Base-by-base conservation (phyloP, 2,113 vertebrate species). In the Heliornis fulica region DNA sequence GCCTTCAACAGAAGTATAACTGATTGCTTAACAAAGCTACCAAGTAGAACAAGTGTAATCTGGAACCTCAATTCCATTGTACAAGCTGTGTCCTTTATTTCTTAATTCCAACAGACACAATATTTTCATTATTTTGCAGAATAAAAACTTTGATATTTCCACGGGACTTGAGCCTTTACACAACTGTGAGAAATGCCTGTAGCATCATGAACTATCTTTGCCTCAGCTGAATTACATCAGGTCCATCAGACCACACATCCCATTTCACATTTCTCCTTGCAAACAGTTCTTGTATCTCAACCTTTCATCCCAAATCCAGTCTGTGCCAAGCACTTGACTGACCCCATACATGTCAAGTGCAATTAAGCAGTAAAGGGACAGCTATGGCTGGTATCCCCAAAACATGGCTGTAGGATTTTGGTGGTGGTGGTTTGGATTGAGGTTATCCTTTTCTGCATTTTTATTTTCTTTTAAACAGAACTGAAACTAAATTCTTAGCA, bases 361-460 rank as follows among this genome's bases (percentile, higher is more conserved):
- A 28, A 29, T 32, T n/a, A 17, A 54, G n/a, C 0, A 34, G 56
- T 13, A 53, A 36, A 15, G 51, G 70, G 79, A 90, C 3, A 7
- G 10, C 79, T 50, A n/a, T 1, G 0, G 12, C 22, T 60, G 40
- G 14, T 1, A 0, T 13, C 11, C 34, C 43, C 22, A 14, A 38
- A 15, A 46, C 4, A 11, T 4, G 13, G 41, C 26, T 68, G 15
- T 0, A 71, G 48, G 13, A 11, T 79, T 64, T 8, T 7, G 2
- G 0, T 50, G 34, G 0, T 50, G 34, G 6, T 74, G 53, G 12
- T 81, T 23, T 40, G 22, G 12, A 56, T 10, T 74, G 59, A 61
- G 40, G 38, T 13, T 75, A 46, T 46, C 22, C 22, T 46, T 46
- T 46, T 41, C 23, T 53, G 21, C 5, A 10, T 45, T 54, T 81